phyloP scores from a whole-genome alignment of 2,888 invertebrate genomes.

The Hirtodrosophila cameraria region DNA sequence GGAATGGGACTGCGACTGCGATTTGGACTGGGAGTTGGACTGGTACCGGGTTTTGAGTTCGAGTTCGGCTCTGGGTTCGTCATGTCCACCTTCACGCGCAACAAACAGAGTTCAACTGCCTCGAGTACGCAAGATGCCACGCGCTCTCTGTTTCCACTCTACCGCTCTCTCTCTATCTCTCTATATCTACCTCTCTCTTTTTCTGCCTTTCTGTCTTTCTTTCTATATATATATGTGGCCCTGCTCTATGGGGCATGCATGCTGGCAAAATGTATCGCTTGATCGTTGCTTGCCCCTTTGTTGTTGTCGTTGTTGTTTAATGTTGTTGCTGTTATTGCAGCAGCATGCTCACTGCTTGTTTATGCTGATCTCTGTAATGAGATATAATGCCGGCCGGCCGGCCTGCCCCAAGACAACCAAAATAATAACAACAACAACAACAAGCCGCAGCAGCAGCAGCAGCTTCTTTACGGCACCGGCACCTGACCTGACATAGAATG shows the following conservation, averaged over 20 bases:
- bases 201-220: background rate
- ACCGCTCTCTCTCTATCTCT: slow-evolving; percentile 1
- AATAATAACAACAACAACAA: slow-evolving; percentile 25
- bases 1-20: background rate
- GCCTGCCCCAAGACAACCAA: slow-evolving; percentile 39
- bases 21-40: slow-evolving; percentile 2
- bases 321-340: slow-evolving; percentile 47
- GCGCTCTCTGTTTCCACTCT: slow-evolving; percentile 14
- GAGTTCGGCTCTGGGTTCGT: slow-evolving; percentile 36
- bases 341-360: slow-evolving; percentile 71
- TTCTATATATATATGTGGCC: slow-evolving; percentile 10
- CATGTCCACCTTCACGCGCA: slow-evolving; percentile 74
- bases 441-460: slow-evolving; percentile 30
- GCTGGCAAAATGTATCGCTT: slow-evolving; percentile 66
- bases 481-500: slow-evolving; percentile 55
- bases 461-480: slow-evolving; percentile 47
- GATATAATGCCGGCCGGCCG: slow-evolving; percentile 77
- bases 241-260: slow-evolving; percentile 61
- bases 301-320: slow-evolving; percentile 35
- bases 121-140: slow-evolving; percentile 62
- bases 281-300: slow-evolving; percentile 57
- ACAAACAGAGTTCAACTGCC: slow-evolving; percentile 68
- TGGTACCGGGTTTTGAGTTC: slow-evolving; percentile 17
- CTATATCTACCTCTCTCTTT: slow-evolving; percentile 13
- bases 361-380: slow-evolving; percentile 78